Evolutionary conservation across 1,140 invertebrate species (phyloP).

Genomic region (Aphis craccivora): DNA sequence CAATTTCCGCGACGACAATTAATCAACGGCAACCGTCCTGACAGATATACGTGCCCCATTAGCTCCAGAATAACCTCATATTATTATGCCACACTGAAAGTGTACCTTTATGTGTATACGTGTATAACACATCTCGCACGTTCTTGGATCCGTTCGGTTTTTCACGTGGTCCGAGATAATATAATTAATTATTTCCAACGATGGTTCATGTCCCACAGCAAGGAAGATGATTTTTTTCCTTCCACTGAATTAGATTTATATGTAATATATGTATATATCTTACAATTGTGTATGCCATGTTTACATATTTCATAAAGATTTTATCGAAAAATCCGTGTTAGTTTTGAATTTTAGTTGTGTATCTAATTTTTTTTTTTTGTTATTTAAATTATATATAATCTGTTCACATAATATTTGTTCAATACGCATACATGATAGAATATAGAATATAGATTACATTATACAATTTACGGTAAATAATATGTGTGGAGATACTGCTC

Average conservation of each 20-base stretch:
- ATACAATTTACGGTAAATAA: too few relatives aligned
- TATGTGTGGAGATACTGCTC: too few relatives aligned
- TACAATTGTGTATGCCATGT: not conserved
- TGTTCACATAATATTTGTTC: too few relatives aligned
- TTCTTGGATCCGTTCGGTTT: not conserved
- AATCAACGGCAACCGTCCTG: slow-evolving; percentile 41
- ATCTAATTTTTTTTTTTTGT: too few relatives aligned
- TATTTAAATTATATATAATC: too few relatives aligned
- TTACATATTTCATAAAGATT: not conserved
- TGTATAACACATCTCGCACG: not conserved
- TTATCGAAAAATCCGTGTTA: not conserved
- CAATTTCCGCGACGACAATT: slow-evolving; percentile 33
- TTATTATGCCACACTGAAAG: not conserved
- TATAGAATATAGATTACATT: too few relatives aligned
- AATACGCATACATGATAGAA: too few relatives aligned
- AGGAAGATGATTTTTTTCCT: slow-evolving; percentile 9
- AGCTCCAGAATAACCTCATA: slow-evolving; percentile 31
- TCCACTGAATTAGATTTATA: not conserved
- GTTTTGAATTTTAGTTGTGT: not conserved
- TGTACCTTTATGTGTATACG: not conserved
- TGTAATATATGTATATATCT: not conserved
- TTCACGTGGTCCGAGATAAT: not conserved
- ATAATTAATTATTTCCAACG: not conserved
- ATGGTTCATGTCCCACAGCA: not conserved
- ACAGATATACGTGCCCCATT: slow-evolving; percentile 51